Conservation (phyloP, 2,888 invertebrate genomes). For the Synergus itoensis region DNA sequence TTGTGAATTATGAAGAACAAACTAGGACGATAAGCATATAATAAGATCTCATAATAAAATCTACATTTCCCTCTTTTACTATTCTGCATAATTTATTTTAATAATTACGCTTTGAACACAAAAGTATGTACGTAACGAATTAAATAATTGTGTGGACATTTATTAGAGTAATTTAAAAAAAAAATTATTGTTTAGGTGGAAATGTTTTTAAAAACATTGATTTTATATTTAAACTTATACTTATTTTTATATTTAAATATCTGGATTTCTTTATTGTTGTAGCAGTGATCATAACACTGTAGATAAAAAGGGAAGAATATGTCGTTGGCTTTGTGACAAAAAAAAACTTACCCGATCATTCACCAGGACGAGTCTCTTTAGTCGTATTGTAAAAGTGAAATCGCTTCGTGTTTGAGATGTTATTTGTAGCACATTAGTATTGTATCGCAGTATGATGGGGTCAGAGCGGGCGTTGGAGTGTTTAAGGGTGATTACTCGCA, state of each 20-base stretch:
- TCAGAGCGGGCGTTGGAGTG: slow-evolving; percentile 75
- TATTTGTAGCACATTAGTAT: slow-evolving; percentile 78
- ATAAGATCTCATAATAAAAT: background rate
- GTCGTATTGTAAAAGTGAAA: slow-evolving; percentile 74
- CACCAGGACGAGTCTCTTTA: slow-evolving; percentile 59
- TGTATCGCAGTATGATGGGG: slow-evolving; percentile 70
- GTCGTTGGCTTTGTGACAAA: slow-evolving; percentile 8
- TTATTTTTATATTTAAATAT: background rate
- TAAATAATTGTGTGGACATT: background rate
- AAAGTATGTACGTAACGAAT: background rate
- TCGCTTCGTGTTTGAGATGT: slow-evolving; percentile 75
- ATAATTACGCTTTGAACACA: background rate
- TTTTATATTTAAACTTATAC: background rate
- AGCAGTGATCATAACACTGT: background rate
- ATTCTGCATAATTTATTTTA: background rate
- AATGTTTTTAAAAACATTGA: too few species aligned
- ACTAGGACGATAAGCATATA: background rate
- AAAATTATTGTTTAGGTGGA: too few species aligned
- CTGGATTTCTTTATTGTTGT: background rate
- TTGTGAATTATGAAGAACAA: background rate
- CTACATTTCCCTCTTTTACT: background rate
- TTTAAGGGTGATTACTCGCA: slow-evolving; percentile 77
- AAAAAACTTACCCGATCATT: slow-evolving; percentile 27
- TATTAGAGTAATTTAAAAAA: background rate
- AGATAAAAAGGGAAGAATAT: background rate